Base-by-base conservation (phyloP, 2,888 invertebrate genomes). In the Agonopterix arenella region DNA sequence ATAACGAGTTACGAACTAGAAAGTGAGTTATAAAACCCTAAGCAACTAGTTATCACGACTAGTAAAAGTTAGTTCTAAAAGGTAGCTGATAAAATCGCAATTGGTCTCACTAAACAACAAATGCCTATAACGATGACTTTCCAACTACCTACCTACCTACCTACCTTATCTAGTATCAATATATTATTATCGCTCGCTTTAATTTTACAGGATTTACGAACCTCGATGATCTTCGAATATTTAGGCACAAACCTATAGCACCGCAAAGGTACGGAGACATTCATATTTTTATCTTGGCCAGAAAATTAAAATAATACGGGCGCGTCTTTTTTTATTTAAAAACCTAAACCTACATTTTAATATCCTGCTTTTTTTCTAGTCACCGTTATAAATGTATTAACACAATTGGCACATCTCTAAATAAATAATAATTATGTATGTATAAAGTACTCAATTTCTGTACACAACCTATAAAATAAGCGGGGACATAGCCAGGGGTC, bases 231-330 rank as follows among this genome's bases (percentile, higher is more conserved):
- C 46, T n/a, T 44, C 44, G 18, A 41, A 44, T 37, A 5, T 48
- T 54, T 57, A 63, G 74, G 74, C 73, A 74, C 71, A 64, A 58
- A 70, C 71, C 70, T 68, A 66, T 73, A 77, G 77, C 77, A 77
- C 76, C 76, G 66, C 68, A 63, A 57, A 60, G 59, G 61, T 63
- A 67, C 64, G 62, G 63, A 10, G 8, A 18, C 41, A 11, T 11
- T 13, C 10, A 43, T 43, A 43, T 40, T 28, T 28, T 28, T 28
- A 28, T 28, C 5, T n/a, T 37, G 37, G 4, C 38, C 13, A 38
- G 46, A 13, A 37, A 40, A 46, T 38, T 13, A 36, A 18, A 28
- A 40, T 40, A 40, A 40, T 40, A 40, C 40, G 28, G 28, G 28
- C 28, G 28, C 28, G 7, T 28, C 18, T 18, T 28, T 28, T 28